Percentiles rank a stretch among this genome's conserved stretches.
Conservation (phyloP, 2,888 invertebrate species). For the Drosophila fulvimacula region DNA sequence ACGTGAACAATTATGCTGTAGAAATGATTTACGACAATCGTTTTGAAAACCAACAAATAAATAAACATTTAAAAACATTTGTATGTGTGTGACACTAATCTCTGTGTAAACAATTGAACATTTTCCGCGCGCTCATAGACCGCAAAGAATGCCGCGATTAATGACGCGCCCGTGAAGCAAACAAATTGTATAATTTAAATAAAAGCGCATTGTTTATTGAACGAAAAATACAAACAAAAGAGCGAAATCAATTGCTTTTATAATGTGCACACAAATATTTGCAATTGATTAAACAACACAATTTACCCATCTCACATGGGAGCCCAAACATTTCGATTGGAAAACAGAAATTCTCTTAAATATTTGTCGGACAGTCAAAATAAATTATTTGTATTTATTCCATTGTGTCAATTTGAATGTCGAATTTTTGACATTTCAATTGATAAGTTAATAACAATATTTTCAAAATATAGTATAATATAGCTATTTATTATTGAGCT, state of each 20-base stretch:
- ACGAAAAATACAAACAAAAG: constrained; percentile 21
- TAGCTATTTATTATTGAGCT: too few species aligned
- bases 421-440: not conserved
- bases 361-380: constrained; percentile 17
- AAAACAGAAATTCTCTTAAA: constrained; percentile 7
- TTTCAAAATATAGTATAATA: not conserved
- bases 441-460: not conserved
- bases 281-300: constrained; percentile 49
- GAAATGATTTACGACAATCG: not conserved
- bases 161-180: constrained; percentile 19
- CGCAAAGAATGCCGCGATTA: constrained; percentile 39
- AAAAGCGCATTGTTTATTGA: constrained; percentile 44
- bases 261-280: constrained; percentile 40
- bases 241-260: constrained; percentile 30
- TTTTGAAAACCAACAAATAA: constrained; percentile 26
- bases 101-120: constrained; percentile 34
- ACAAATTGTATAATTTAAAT: constrained; percentile 43
- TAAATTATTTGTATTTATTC: not conserved
- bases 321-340: constrained; percentile 14
- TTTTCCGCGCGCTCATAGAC: constrained; percentile 4
- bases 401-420: not conserved
- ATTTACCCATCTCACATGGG: constrained; percentile 20
- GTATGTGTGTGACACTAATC: constrained; percentile 43
- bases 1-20: not conserved
- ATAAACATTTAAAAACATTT: constrained; percentile 14